These are phyloP conservation scores for Menidia beryllina DNA, from an alignment of 2,113 vertebrate species.

Conservation along the genomic window DNA sequence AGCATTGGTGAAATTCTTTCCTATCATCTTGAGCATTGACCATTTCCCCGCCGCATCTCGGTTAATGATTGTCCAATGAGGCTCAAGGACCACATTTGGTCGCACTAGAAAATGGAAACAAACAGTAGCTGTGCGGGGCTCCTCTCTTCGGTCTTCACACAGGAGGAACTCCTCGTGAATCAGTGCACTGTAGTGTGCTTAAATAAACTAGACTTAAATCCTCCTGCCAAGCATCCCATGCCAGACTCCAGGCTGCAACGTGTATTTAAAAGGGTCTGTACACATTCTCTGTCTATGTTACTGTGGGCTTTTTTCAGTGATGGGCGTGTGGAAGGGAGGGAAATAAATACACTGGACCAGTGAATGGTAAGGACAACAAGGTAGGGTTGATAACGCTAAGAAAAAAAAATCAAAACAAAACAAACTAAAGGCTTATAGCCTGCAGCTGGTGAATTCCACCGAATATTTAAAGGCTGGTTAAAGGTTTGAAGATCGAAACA, in stretches of 20 bases:
- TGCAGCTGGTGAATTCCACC: conserved; percentile 74
- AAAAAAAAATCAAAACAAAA: conserved; percentile 12
- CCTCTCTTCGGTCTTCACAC: neutral
- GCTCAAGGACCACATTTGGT: conserved; percentile 11
- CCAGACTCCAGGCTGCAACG: conserved; percentile 23
- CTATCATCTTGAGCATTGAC: too few species aligned
- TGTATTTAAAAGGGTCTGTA: conserved; percentile 60
- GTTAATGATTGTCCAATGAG: neutral
- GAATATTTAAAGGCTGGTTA: conserved; percentile 74
- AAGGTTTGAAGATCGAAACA: conserved; percentile 66
- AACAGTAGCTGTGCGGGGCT: conserved; percentile 24
- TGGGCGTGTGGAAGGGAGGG: conserved; percentile 44
- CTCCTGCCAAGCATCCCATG: conserved; percentile 4
- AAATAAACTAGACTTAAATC: conserved; percentile 23
- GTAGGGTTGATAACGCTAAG: conserved; percentile 71
- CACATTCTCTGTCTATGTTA: conserved; percentile 71
- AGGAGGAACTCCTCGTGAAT: conserved; percentile 27
- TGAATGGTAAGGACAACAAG: conserved; percentile 61
- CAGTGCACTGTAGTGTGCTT: conserved; percentile 52
- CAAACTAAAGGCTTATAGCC: conserved; percentile 67
- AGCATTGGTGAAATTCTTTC: neutral
- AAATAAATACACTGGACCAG: conserved; percentile 74
- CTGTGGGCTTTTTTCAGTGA: conserved; percentile 67
- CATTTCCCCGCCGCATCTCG: too few species aligned
- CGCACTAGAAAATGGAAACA: conserved; percentile 32